Evolutionary conservation across 2,888 invertebrate genomes (phyloP).

Genomic region (Catocala sponsa): DNA sequence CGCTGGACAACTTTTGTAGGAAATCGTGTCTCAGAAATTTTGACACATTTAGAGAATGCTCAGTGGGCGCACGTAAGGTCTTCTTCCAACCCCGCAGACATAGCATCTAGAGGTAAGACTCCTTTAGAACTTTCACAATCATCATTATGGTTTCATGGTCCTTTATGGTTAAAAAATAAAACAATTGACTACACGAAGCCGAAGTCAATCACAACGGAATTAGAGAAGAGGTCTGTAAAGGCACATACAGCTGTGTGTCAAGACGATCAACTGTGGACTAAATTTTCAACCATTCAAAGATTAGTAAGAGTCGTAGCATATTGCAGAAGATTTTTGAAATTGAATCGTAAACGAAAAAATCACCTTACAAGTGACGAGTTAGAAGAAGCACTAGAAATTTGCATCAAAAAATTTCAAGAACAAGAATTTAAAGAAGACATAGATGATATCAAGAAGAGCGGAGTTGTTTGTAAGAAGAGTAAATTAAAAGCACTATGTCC

Average conservation of each 20-base stretch:
- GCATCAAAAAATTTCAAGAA: too few species aligned
- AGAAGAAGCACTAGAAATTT: too few species aligned
- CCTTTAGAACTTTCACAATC: background rate
- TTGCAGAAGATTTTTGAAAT: too few species aligned
- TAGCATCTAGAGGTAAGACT: slow-evolving; percentile 1
- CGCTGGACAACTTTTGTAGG: background rate
- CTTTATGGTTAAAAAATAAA: background rate
- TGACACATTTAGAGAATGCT: background rate
- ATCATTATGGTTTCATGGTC: slow-evolving; percentile 2
- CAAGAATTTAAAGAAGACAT: too few species aligned
- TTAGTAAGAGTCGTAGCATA: too few species aligned
- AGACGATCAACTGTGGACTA: too few species aligned
- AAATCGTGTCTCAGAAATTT: background rate
- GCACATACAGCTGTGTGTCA: background rate
- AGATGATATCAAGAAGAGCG: too few species aligned
- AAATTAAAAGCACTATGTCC: too few species aligned
- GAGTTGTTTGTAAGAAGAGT: too few species aligned
- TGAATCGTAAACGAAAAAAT: too few species aligned
- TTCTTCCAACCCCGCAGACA: slow-evolving; percentile 7
- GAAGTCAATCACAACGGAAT: background rate
- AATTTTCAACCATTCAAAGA: too few species aligned
- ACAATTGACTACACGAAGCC: background rate
- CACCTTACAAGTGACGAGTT: too few species aligned
- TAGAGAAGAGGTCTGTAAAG: background rate
- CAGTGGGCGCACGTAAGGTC: slow-evolving; percentile 13